These are phyloP conservation scores for Ceratina australensis DNA, from an alignment of 1,140 invertebrate genomes.

Conservation along the genomic window DNA sequence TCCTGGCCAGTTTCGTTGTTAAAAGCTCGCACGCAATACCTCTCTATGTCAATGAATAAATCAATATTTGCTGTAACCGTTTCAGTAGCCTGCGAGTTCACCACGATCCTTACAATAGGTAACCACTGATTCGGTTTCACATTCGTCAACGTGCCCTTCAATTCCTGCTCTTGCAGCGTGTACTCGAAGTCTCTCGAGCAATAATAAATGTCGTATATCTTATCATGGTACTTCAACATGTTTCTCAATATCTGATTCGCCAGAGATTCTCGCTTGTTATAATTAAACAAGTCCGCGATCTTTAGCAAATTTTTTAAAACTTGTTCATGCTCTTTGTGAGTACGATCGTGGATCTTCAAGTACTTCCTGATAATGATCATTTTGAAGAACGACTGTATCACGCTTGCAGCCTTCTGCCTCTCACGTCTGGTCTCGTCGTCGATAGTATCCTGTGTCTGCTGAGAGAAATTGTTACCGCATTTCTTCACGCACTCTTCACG, in stretches of 20 bases:
- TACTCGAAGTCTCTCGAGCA: conserved; percentile 55
- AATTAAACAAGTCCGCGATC: conserved; percentile 52
- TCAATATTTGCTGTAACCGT: conserved; percentile 56
- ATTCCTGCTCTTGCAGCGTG: conserved; percentile 55
- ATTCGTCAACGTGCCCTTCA: conserved; percentile 31
- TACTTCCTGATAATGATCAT: conserved; percentile 53
- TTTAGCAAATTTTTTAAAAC: conserved; percentile 38
- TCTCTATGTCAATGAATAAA: conserved; percentile 62
- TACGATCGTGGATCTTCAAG: conserved; percentile 41
- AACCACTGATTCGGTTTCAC: conserved; percentile 52
- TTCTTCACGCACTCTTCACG: not conserved
- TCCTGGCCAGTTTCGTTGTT: conserved; percentile 70
- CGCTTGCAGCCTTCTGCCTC: conserved; percentile 26
- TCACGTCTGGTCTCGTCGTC: no score
- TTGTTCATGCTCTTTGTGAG: conserved; percentile 37
- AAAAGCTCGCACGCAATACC: conserved; percentile 67
- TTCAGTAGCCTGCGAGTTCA: conserved; percentile 43
- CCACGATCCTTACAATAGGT: conserved; percentile 48
- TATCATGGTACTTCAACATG: conserved; percentile 36
- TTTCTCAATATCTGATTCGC: conserved; percentile 43
- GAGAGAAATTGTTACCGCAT: not conserved
- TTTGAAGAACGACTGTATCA: conserved; percentile 61
- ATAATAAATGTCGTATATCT: conserved; percentile 42
- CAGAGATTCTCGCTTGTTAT: conserved; percentile 35
- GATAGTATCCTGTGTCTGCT: no score